Evolutionary conservation across 2,113 vertebrate species (phyloP).

Genomic region (Opisthocomus hoazin): DNA sequence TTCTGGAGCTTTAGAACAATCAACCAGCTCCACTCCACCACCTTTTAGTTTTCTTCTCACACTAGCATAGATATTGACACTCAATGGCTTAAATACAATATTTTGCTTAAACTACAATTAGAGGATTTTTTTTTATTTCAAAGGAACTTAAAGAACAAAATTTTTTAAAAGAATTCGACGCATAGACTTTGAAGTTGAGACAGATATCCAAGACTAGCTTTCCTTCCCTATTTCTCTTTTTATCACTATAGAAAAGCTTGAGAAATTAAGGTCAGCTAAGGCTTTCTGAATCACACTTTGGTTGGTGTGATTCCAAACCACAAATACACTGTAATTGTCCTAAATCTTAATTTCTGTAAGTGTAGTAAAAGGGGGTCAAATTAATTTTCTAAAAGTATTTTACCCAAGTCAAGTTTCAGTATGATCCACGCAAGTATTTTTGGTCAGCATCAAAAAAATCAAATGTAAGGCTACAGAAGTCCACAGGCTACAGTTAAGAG

Average conservation of each 20-base stretch:
- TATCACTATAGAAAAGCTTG: neutral
- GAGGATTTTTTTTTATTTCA: neutral
- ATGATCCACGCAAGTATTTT: neutral
- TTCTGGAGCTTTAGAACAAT: neutral
- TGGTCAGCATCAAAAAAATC: slow-evolving; percentile 20
- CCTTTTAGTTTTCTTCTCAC: neutral
- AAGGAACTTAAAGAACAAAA: neutral
- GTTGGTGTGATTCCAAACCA: neutral
- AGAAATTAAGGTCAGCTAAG: neutral
- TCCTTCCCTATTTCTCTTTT: neutral
- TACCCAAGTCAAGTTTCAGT: neutral
- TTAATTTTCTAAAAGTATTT: neutral
- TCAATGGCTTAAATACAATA: neutral
- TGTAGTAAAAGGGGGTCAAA: neutral
- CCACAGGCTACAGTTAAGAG: neutral
- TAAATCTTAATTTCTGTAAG: neutral
- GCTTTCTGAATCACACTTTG: neutral
- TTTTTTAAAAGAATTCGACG: neutral
- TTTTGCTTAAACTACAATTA: neutral
- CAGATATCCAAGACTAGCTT: neutral
- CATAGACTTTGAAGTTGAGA: neutral
- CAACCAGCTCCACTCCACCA: neutral
- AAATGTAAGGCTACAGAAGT: slow-evolving; percentile 17
- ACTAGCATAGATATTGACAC: neutral
- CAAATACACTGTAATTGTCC: neutral